phyloP scores from a whole-genome alignment of 2,113 vertebrate genomes.

The Hemicordylus capensis region DNA sequence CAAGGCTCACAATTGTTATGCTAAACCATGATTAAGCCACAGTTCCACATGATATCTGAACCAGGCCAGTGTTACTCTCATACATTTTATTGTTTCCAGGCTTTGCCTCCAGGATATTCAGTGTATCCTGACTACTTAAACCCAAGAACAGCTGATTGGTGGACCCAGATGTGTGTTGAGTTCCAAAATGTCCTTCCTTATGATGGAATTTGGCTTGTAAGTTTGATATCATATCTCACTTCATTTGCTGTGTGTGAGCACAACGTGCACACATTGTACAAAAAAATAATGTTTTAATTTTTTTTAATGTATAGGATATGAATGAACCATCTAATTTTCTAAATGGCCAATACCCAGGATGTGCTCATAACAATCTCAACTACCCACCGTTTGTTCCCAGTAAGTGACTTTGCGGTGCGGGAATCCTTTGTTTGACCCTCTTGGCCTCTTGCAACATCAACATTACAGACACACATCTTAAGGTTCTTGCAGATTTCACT shows the following conservation, averaged over 20 bases:
- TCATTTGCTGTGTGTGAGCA: no score
- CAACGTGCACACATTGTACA: no score
- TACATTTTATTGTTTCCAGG: conserved; percentile 62
- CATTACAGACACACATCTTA: neutral
- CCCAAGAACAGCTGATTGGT: conserved; percentile 81
- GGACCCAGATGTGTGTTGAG: conserved; percentile 79
- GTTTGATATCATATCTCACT: conserved; percentile 48
- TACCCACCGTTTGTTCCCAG: conserved; percentile 83
- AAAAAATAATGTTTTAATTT: no score
- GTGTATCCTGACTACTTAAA: conserved; percentile 88
- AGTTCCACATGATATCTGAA: conserved; percentile 7
- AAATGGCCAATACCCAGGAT: conserved; percentile 80
- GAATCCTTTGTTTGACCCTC: neutral
- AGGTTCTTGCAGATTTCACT: neutral
- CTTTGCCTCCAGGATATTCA: conserved; percentile 79
- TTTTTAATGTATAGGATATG: conserved; percentile 82
- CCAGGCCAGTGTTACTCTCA: conserved; percentile 10
- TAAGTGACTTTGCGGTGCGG: conserved; percentile 67
- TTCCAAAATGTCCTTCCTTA: conserved; percentile 83
- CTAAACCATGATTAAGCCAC: neutral
- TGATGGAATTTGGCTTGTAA: conserved; percentile 89
- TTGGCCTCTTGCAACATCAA: neutral
- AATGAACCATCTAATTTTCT: conserved; percentile 86
- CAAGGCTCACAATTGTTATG: no score
- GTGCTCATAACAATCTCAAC: conserved; percentile 80